Percentiles rank a stretch among this genome's conserved stretches.
phyloP scores from a whole-genome alignment of 2,888 invertebrate genomes.

The Pasiphila rectangulata region DNA sequence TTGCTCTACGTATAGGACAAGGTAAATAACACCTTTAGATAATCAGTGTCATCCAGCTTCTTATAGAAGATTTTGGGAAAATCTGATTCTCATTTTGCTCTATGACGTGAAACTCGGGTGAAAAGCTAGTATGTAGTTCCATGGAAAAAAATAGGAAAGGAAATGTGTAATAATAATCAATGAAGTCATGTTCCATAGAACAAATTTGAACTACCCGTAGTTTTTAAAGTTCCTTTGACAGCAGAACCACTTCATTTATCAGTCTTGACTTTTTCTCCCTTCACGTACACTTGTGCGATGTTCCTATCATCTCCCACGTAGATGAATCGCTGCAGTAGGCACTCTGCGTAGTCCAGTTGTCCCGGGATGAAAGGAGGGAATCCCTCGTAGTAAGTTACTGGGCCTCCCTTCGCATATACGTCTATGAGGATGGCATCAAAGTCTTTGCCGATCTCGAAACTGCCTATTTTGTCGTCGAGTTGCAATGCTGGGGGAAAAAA shows the following conservation, averaged over 20 bases:
- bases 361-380: slow-evolving; percentile 33
- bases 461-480: slow-evolving; percentile 87
- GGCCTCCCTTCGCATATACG: slow-evolving; percentile 71
- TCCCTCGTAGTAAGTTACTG: slow-evolving; percentile 72
- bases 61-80: too few relatives aligned
- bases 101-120: too few relatives aligned
- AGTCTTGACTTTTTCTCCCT: slow-evolving; percentile 75
- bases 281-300: slow-evolving; percentile 87
- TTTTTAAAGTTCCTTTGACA: not conserved
- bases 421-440: slow-evolving; percentile 93
- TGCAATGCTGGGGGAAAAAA: slow-evolving; percentile 83
- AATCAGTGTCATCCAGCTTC: too few relatives aligned
- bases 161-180: too few relatives aligned
- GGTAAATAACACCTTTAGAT: too few relatives aligned
- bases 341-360: slow-evolving; percentile 71
- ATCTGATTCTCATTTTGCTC: too few relatives aligned
- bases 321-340: slow-evolving; percentile 87
- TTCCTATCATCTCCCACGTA: slow-evolving; percentile 92
- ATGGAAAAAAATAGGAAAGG: too few relatives aligned
- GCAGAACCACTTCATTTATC: not conserved
- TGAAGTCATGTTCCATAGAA: too few relatives aligned
- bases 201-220: too few relatives aligned
- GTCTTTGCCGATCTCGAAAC: slow-evolving; percentile 89
- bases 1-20: too few relatives aligned
- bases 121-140: too few relatives aligned